A percentile compares a stretch with the other conserved stretches of the same genome.
Evolutionary conservation across 2,113 vertebrate genomes (phyloP).

Genomic region (Genyomyrus donnyi): DNA sequence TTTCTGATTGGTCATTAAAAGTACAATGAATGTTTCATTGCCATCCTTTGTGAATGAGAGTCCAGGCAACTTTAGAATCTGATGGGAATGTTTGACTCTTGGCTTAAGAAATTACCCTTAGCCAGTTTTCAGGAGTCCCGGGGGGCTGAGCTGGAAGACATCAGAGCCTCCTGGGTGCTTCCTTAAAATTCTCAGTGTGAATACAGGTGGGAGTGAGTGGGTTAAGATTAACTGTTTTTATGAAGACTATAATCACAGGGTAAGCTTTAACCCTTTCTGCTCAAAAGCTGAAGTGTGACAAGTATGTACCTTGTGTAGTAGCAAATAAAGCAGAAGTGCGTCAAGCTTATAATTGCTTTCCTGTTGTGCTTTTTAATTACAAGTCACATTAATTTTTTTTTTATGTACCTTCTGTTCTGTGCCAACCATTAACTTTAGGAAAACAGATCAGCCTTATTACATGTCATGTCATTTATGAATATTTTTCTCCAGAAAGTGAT

Average conservation of each 20-base stretch:
- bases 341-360: background rate
- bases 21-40: background rate
- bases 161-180: constrained; percentile 39
- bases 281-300: constrained; percentile 41
- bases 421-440: background rate
- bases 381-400: background rate
- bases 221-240: constrained; percentile 17
- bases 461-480: background rate
- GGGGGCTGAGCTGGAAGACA: constrained; percentile 30
- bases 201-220: background rate
- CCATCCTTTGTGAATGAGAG: background rate
- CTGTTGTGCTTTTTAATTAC: background rate
- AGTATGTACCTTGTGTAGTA: constrained; percentile 41
- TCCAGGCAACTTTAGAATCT: background rate
- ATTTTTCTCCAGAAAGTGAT: background rate
- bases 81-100: constrained; percentile 38
- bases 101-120: constrained; percentile 46
- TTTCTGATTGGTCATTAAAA: background rate
- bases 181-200: constrained; percentile 30
- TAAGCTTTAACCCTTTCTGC: constrained; percentile 35
- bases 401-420: background rate
- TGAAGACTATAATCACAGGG: constrained; percentile 52
- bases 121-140: constrained; percentile 44
- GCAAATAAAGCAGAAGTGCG: background rate
- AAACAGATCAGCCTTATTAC: background rate